A percentile compares a stretch with the other conserved stretches of the same genome.
Conservation (phyloP, 2,888 invertebrate genomes). For the Galerucella pusilla region DNA sequence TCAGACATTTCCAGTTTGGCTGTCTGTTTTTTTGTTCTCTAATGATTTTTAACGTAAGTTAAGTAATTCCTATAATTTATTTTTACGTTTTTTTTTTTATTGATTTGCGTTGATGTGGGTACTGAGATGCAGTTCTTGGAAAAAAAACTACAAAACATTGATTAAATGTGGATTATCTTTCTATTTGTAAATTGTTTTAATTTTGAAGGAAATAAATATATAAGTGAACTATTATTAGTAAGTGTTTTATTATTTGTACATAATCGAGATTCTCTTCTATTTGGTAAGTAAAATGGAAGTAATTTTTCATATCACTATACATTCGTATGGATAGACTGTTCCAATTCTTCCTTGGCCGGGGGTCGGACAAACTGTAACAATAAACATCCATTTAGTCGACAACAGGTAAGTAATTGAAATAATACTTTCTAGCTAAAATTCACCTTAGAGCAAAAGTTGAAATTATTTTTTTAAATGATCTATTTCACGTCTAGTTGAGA, state of each 20-base stretch:
- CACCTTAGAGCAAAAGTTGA: no score
- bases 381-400: slow-evolving; percentile 22
- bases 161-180: slow-evolving; percentile 64
- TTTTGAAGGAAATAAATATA: slow-evolving; percentile 63
- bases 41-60: slow-evolving; percentile 34
- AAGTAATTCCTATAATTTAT: slow-evolving; percentile 36
- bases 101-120: slow-evolving; percentile 60
- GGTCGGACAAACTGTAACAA: slow-evolving; percentile 73
- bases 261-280: slow-evolving; percentile 29
- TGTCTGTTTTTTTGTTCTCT: slow-evolving; percentile 7
- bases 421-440: no score
- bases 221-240: slow-evolving; percentile 53
- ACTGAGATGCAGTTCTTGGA: slow-evolving; percentile 64
- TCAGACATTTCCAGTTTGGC: slow-evolving; percentile 21
- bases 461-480: no score
- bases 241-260: slow-evolving; percentile 46
- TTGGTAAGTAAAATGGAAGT: slow-evolving; percentile 22
- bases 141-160: slow-evolving; percentile 55
- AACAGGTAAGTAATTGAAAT: no score
- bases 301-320: slow-evolving; percentile 72
- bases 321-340: slow-evolving; percentile 73
- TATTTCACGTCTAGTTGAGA: no score
- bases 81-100: slow-evolving; percentile 42
- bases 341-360: slow-evolving; percentile 63
- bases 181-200: slow-evolving; percentile 65